phyloP scores from a whole-genome alignment of 2,113 vertebrate species.

The Leptodactylus fuscus region DNA sequence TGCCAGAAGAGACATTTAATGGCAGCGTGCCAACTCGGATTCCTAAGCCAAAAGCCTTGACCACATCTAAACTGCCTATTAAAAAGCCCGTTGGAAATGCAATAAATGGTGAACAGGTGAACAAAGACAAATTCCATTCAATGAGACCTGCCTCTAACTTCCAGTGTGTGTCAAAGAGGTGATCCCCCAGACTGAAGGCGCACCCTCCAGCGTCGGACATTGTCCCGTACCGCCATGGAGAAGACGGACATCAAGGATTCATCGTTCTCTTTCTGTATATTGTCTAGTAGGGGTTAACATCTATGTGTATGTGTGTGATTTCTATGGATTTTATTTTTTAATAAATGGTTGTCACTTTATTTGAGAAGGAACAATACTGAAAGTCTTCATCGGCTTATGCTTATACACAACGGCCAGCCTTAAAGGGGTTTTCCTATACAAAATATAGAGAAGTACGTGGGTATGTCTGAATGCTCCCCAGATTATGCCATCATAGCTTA shows the following conservation, averaged over 20 bases:
- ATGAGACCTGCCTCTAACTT: conserved; percentile 70
- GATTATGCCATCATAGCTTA: no score
- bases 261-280: conserved; percentile 2
- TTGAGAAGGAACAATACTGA: no score
- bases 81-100: conserved; percentile 59
- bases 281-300: neutral
- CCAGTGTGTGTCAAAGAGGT: conserved; percentile 74
- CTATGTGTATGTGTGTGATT: conserved; percentile 21
- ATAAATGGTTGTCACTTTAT: neutral
- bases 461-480: no score
- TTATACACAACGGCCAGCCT: no score
- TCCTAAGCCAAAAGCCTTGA: conserved; percentile 83
- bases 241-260: neutral
- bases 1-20: conserved; percentile 76
- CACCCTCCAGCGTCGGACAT: neutral
- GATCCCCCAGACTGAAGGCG: conserved; percentile 57
- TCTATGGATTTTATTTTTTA: conserved; percentile 38
- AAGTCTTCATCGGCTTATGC: no score
- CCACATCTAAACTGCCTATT: conserved; percentile 72
- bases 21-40: conserved; percentile 82
- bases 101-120: conserved; percentile 66
- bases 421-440: no score
- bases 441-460: no score
- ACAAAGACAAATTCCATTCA: conserved; percentile 58
- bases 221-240: neutral